These are phyloP conservation scores for Fratercula arctica DNA, from an alignment of 2,797 vertebrate species.

Conservation along the genomic window DNA sequence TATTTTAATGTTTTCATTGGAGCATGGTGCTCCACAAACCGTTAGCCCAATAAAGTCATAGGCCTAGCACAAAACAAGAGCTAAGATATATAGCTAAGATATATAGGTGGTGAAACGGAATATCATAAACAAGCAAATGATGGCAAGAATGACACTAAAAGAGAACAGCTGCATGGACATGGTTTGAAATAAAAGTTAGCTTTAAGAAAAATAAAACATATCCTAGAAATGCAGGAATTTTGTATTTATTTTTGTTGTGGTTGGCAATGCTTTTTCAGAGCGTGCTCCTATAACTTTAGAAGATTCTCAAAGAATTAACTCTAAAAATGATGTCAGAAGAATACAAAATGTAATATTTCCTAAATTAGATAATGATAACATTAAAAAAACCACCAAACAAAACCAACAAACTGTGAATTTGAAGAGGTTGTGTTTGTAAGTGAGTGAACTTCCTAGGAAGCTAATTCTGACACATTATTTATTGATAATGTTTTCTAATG, in stretches of 20 bases:
- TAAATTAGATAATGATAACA: not conserved
- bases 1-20: not conserved
- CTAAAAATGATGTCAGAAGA: not conserved
- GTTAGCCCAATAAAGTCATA: not conserved
- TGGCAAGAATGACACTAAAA: not conserved
- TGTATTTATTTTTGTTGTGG: not conserved
- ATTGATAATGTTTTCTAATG: slow-evolving; percentile 22
- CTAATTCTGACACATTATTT: not conserved
- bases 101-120: not conserved
- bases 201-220: not conserved
- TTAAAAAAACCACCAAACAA: not conserved
- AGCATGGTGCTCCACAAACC: not conserved
- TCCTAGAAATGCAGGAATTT: not conserved
- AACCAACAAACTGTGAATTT: not conserved
- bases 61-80: not conserved
- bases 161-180: not conserved
- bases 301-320: not conserved
- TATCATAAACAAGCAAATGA: not conserved
- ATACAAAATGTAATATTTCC: not conserved
- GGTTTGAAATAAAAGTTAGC: not conserved
- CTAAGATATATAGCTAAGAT: not conserved
- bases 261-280: not conserved
- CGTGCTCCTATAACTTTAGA: not conserved
- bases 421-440: not conserved
- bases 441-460: not conserved